Evolutionary conservation across 2,797 vertebrate species (phyloP).

Genomic region (Smutsia temminckii): DNA sequence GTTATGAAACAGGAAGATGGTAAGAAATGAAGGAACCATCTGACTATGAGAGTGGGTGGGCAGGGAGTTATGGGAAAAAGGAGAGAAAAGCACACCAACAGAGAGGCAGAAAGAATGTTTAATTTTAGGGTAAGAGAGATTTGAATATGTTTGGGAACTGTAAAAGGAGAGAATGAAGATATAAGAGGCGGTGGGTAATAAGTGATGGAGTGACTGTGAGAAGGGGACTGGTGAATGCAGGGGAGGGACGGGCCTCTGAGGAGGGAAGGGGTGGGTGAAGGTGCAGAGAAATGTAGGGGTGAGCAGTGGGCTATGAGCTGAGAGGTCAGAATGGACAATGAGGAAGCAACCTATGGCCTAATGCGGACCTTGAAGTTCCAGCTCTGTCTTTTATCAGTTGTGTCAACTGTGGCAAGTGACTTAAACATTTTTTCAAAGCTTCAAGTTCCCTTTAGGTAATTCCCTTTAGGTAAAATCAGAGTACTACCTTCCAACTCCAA

Average conservation of each 20-base stretch:
- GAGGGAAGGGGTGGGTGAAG: not conserved
- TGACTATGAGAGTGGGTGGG: not conserved
- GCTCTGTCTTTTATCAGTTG: not conserved
- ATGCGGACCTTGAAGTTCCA: not conserved
- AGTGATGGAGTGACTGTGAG: not conserved
- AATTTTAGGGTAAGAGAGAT: not conserved
- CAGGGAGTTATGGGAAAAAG: not conserved
- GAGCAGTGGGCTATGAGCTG: not conserved
- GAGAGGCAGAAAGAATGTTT: not conserved
- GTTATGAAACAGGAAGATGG: not conserved
- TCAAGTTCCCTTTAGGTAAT: slow-evolving; percentile 22
- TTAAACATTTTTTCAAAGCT: not conserved
- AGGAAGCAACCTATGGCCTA: not conserved
- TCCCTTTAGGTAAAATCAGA: not conserved
- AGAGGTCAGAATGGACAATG: not conserved
- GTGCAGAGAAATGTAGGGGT: not conserved
- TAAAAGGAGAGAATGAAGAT: not conserved
- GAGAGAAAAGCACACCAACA: not conserved
- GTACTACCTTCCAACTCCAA: not conserved
- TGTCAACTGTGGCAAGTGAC: not conserved
- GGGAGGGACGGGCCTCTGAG: not conserved
- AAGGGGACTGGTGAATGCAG: not conserved
- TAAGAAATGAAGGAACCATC: not conserved
- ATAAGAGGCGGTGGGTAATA: rapidly evolving
- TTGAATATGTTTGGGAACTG: not conserved